phyloP scores from a whole-genome alignment of 2,888 invertebrate species.

The Agonopterix heracliana region DNA sequence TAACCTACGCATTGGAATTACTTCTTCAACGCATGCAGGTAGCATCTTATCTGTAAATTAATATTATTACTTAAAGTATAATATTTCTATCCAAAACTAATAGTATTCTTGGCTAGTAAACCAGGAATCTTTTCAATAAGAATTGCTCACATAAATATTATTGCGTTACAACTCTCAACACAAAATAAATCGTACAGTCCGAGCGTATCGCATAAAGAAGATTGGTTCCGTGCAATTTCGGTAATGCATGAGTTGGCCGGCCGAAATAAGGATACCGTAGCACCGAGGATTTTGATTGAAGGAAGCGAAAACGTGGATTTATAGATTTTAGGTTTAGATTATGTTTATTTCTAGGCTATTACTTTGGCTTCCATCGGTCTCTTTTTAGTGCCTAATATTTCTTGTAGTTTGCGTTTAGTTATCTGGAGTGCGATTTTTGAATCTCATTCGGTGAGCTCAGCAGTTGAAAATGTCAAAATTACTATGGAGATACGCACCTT shows the following conservation, averaged over 20 bases:
- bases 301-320: conserved; percentile 31
- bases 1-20: no score
- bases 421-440: no score
- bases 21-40: no score
- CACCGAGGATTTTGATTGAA: conserved; percentile 52
- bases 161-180: conserved; percentile 34
- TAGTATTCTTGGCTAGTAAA: not conserved
- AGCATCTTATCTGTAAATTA: no score
- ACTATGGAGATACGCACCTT: no score
- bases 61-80: no score
- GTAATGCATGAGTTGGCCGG: conserved; percentile 65
- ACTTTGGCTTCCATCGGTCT: no score
- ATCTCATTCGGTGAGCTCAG: no score
- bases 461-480: no score
- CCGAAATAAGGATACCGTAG: conserved; percentile 16
- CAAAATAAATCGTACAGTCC: conserved; percentile 45
- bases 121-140: conserved; percentile 6
- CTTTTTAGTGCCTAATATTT: no score
- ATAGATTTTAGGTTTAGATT: conserved; percentile 7
- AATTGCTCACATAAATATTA: conserved; percentile 39
- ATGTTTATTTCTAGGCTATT: not conserved
- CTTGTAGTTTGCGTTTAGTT: no score
- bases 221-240: conserved; percentile 66
- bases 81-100: no score
- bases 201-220: conserved; percentile 56